Evolutionary conservation across 2,113 vertebrate genomes (phyloP).

Genomic region (human (Homo sapiens)): GRCh38 chr16:83591001-83591500

Average conservation of each 20-base stretch:
- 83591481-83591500: not conserved
- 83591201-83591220: not conserved
- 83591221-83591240: not conserved
- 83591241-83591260: not conserved
- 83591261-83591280: no score
- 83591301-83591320: not conserved
- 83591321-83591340: fast-evolving
- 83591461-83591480: not conserved
- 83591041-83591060: no score
- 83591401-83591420: not conserved
- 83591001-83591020: no score
- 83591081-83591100: no score
- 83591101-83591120: no score
- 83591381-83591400: not conserved
- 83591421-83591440: not conserved
- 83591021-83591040: no score
- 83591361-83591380: fast-evolving
- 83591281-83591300: not conserved
- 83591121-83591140: no score
- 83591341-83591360: not conserved
- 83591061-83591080: no score
- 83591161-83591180: no score
- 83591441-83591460: not conserved
- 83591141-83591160: no score
- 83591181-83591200: no score